Percentiles rank a stretch among this genome's conserved stretches.
These are phyloP conservation scores for Ceraclea dissimilis DNA, from an alignment of 2,888 invertebrate genomes.

Conservation along the genomic window DNA sequence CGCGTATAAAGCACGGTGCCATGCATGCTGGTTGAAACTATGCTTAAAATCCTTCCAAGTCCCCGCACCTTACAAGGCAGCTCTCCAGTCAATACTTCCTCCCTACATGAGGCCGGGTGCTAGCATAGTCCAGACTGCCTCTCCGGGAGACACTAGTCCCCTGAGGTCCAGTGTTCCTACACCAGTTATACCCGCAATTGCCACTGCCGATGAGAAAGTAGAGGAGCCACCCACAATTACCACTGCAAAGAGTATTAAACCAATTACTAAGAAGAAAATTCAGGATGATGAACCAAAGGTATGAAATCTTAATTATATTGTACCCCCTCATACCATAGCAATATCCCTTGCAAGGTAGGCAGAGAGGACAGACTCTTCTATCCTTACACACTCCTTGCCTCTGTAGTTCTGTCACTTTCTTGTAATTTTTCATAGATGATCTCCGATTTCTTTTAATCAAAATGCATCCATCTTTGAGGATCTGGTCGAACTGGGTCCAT, in stretches of 20 bases:
- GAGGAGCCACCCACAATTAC: constrained; percentile 5
- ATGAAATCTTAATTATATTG: constrained; percentile 4
- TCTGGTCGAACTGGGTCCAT: no score
- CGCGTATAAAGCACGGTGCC: constrained; percentile 68
- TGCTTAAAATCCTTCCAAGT: constrained; percentile 75
- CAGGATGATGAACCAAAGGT: constrained; percentile 23
- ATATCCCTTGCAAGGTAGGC: no score
- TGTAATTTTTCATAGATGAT: no score
- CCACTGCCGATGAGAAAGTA: constrained; percentile 4
- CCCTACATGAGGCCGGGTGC: constrained; percentile 49
- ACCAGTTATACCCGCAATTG: background rate
- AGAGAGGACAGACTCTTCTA: no score
- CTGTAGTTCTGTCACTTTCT: no score
- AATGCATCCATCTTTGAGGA: no score
- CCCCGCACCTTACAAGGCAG: constrained; percentile 58
- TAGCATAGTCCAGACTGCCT: constrained; percentile 16
- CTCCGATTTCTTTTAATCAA: no score
- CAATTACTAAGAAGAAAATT: constrained; percentile 11
- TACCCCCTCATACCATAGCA: background rate
- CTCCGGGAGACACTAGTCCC: constrained; percentile 3
- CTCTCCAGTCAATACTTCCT: constrained; percentile 63
- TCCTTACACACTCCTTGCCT: no score
- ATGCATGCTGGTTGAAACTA: constrained; percentile 82
- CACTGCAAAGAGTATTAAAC: background rate
- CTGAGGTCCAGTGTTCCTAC: constrained; percentile 5